Evolutionary conservation across 2,797 vertebrate species (phyloP), one percentile per base, ranked within the genome.

Genomic region (Channa striata): DNA sequence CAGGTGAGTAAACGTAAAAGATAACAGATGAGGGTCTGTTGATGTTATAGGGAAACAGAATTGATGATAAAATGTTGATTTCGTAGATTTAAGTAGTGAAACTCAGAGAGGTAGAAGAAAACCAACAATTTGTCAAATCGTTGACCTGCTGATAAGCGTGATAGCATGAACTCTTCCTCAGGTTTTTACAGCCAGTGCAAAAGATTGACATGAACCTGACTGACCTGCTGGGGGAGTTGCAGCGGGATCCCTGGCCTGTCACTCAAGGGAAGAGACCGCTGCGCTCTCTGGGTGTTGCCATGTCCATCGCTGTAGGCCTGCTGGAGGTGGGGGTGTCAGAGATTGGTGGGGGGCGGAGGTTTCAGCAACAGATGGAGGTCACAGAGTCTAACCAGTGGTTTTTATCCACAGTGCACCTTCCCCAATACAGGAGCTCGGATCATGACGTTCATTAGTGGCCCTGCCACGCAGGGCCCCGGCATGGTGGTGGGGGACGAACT

Each of bases 131-230:
- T 30, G 25, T 30, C 25, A 30, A 30, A 30, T 30, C 25, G 25
- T 30, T 4, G 25, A 30, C 25, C 25, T 30, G 25, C 25, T 30
- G 25, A 30, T 30, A 30, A 30, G 3, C 4, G 25, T 30, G 25
- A 4, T 30, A 30, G 25, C 6, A 6, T 30, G 25, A 30, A 30
- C 10, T 8, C 11, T 9, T 37, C 36, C 8, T 37, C 52, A 67
- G 64, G 89, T 99, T 99, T 84, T 93, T 99, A 68, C 97, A 99
- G 61, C 96, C 97, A 5, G 96, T 99, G 49, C 97, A 99, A 93
- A 99, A 99, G 84, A 95, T 99, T 25, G 97, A 99, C 88, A 99
- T 99, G 97, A 99, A 98, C 90, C 94, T 99, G 69, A 99, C 97
- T 0, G 97, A 99, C 92, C 96, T 99, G 71, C 74, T 99, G 91